Evolutionary conservation across 1,140 invertebrate genomes (phyloP).

Genomic region (Tetramorium alpestre): DNA sequence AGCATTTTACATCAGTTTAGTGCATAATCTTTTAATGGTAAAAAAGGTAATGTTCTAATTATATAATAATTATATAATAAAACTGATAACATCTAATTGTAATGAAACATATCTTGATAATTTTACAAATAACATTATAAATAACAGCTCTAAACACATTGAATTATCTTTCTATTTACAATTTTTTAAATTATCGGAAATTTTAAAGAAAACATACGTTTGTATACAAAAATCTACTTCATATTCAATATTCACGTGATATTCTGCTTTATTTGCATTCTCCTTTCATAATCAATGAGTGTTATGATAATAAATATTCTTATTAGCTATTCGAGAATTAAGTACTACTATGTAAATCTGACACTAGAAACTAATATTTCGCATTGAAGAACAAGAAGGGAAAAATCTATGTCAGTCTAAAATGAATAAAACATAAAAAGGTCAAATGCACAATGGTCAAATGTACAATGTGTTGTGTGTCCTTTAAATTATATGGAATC

Average conservation of each 20-base stretch:
- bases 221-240: neutral
- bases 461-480: neutral
- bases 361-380: constrained; percentile 8
- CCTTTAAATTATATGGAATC: constrained; percentile 3
- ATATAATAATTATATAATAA: neutral
- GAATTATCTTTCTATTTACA: neutral
- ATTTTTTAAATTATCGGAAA: neutral
- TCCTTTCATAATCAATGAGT: neutral
- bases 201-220: neutral
- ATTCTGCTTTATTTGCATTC: neutral
- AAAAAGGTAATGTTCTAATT: neutral
- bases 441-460: neutral
- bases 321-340: neutral
- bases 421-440: constrained; percentile 10
- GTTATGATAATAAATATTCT: neutral
- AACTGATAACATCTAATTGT: neutral
- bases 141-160: neutral
- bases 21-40: neutral
- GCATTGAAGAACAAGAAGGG: neutral
- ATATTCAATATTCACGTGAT: neutral
- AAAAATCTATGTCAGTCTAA: constrained; percentile 2
- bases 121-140: neutral
- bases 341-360: neutral
- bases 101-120: neutral
- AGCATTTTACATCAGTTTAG: neutral